These are phyloP conservation scores for Pseudeuparius sepicola DNA, from an alignment of 2,888 invertebrate genomes.

Conservation along the genomic window DNA sequence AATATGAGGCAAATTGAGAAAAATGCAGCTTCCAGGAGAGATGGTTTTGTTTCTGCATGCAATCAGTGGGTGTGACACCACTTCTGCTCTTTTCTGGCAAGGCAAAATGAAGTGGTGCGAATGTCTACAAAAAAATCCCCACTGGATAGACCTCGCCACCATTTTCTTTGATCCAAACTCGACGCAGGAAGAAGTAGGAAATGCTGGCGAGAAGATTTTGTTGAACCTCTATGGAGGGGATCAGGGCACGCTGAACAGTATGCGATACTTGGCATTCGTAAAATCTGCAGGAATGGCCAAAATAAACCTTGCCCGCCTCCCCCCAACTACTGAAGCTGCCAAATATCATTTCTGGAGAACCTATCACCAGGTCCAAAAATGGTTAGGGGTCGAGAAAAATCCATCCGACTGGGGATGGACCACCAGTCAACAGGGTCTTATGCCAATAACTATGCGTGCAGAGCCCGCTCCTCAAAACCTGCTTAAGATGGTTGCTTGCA, in stretches of 20 bases:
- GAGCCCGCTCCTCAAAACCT: slow-evolving; percentile 9
- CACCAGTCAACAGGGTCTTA: no score
- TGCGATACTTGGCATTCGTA: slow-evolving; percentile 3
- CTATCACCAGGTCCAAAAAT: slow-evolving; percentile 3
- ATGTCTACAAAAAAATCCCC: no score
- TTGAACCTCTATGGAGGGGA: slow-evolving; percentile 4
- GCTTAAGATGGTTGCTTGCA: slow-evolving; percentile 7
- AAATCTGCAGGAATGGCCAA: slow-evolving; percentile 1
- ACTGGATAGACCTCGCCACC: no score
- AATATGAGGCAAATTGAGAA: no score
- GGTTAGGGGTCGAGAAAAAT: slow-evolving; percentile 3
- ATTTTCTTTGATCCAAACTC: slow-evolving; percentile 3
- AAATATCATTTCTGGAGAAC: no score
- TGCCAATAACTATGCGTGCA: no score
- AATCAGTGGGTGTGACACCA: no score
- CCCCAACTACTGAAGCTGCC: slow-evolving; percentile 2
- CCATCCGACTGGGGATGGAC: slow-evolving; percentile 3
- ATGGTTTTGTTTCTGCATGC: no score
- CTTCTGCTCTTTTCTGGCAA: no score
- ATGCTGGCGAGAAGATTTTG: slow-evolving; percentile 4
- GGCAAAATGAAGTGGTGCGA: no score
- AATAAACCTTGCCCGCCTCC: slow-evolving; percentile 1
- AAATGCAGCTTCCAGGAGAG: no score
- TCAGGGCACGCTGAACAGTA: slow-evolving; percentile 1
- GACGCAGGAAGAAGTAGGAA: slow-evolving; percentile 2